These are phyloP conservation scores for Halichondria panicea DNA, from an alignment of 37 sponge, comb jelly and placozoan genomes.

Conservation along the genomic window DNA sequence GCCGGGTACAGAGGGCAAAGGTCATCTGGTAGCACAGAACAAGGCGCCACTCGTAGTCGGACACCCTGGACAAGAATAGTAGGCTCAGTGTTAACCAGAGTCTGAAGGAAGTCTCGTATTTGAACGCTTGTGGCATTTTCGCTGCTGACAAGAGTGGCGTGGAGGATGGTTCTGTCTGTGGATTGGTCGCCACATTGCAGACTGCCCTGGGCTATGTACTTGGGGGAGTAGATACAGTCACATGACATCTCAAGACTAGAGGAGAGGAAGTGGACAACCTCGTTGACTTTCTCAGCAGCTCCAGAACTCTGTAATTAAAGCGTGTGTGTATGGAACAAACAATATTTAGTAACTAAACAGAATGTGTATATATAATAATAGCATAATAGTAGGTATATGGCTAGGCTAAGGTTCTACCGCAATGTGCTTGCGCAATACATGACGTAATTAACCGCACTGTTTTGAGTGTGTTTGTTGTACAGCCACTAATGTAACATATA, in stretches of 20 bases:
- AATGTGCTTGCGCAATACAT: no score
- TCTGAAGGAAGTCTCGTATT: not conserved
- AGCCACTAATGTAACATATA: no score
- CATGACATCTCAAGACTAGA: not conserved
- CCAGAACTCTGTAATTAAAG: no score
- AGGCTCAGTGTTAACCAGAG: constrained; percentile 8
- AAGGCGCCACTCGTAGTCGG: not conserved
- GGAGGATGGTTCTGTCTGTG: not conserved
- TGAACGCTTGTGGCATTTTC: not conserved
- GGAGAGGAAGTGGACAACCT: not conserved
- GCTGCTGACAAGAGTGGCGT: not conserved
- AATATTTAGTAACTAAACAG: not conserved
- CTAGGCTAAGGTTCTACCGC: no score
- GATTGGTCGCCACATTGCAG: constrained; percentile 1
- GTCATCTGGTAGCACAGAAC: not conserved
- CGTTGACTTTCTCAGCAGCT: not conserved
- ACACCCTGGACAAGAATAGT: constrained; percentile 1
- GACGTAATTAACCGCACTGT: no score
- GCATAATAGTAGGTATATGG: not conserved
- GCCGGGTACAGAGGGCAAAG: not conserved
- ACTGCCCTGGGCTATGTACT: not conserved
- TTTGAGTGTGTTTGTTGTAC: no score
- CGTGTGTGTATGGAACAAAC: no score
- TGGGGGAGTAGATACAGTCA: not conserved
- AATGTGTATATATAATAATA: not conserved